Evolutionary conservation across 2,797 vertebrate genomes (phyloP).

Genomic region (Pyrocephalus nanus): DNA sequence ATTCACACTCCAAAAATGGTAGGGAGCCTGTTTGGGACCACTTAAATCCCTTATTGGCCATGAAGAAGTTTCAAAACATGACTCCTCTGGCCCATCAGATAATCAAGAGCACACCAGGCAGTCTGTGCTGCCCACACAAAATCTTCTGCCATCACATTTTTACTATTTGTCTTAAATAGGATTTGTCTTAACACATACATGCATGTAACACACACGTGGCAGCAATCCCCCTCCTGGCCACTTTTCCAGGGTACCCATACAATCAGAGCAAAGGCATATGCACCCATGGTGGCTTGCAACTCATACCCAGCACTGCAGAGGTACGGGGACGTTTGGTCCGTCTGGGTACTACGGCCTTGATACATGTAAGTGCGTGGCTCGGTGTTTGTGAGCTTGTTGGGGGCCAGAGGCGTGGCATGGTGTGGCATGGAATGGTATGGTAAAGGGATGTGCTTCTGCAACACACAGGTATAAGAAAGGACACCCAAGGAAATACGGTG

Average conservation of each 20-base stretch:
- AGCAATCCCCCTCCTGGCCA: background rate
- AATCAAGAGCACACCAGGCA: background rate
- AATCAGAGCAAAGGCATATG: background rate
- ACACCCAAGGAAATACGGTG: background rate
- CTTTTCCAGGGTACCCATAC: background rate
- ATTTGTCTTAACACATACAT: background rate
- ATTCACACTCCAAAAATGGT: background rate
- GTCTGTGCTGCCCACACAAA: background rate
- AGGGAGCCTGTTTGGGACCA: background rate
- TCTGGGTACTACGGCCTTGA: background rate
- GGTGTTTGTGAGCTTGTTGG: background rate
- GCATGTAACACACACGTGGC: rapidly evolving
- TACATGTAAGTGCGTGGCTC: rapidly evolving
- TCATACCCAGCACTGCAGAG: background rate
- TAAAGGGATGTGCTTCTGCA: background rate
- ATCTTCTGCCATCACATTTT: background rate
- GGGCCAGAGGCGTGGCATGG: background rate
- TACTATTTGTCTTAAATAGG: background rate
- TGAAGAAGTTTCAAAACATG: background rate
- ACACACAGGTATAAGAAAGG: background rate
- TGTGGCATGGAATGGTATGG: background rate
- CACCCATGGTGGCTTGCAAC: rapidly evolving
- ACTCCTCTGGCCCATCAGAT: background rate
- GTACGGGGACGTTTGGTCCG: background rate
- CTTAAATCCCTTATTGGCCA: background rate